A percentile compares a stretch with the other conserved stretches of the same genome.
phyloP scores from a whole-genome alignment of 2,888 invertebrate genomes.

The Apodemia duryi region DNA sequence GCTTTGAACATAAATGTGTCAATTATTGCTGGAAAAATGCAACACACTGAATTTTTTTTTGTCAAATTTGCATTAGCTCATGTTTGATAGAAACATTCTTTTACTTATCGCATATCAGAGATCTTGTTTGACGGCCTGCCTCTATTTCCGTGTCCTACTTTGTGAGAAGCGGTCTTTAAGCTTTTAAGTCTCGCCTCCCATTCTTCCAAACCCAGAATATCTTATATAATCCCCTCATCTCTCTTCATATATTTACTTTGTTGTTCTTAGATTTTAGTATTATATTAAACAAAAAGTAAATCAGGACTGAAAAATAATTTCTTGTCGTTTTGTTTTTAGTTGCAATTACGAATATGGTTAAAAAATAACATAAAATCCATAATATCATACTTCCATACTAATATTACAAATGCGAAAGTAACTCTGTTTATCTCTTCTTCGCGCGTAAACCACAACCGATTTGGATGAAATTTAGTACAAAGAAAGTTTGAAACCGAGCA shows the following conservation, averaged over 20 bases:
- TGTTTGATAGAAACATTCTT: not conserved
- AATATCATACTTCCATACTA: no score
- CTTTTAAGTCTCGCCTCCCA: not conserved
- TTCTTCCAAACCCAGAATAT: slow-evolving; percentile 5
- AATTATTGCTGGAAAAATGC: no score
- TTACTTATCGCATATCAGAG: not conserved
- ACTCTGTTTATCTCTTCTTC: no score
- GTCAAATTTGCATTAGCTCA: not conserved
- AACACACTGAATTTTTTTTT: not conserved
- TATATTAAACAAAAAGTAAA: not conserved
- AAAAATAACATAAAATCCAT: no score
- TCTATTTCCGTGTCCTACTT: slow-evolving; percentile 3
- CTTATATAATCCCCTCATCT: slow-evolving; percentile 11
- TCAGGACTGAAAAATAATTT: no score
- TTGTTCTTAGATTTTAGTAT: not conserved
- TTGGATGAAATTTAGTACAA: no score
- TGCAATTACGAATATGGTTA: no score
- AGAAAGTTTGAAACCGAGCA: no score
- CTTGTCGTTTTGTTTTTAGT: no score
- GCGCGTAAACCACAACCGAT: no score
- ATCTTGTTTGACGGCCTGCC: not conserved
- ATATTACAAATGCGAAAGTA: no score
- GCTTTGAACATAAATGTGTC: no score
- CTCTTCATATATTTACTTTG: not conserved
- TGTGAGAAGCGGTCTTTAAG: slow-evolving; percentile 5